Conservation (phyloP, 2,888 invertebrate species). For the Dysmachus trigonus region DNA sequence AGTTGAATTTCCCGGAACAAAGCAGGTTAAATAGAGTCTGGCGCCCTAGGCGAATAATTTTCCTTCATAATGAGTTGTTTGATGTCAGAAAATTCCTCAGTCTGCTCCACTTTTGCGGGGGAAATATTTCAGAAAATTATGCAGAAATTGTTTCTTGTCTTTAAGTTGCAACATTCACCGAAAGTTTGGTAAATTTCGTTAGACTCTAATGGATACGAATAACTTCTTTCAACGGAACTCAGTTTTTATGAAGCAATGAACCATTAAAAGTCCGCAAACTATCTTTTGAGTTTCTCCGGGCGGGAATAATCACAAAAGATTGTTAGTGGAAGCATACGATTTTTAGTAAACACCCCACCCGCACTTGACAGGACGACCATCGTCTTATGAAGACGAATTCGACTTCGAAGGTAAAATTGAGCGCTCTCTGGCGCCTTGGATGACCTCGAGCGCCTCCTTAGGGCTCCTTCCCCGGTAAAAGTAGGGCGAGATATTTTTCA, state of each 20-base stretch:
- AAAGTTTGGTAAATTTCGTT: background rate
- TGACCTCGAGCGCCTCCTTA: background rate
- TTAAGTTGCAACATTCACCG: background rate
- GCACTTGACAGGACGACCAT: background rate
- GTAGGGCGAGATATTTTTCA: background rate
- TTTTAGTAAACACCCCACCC: background rate
- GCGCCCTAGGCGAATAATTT: background rate
- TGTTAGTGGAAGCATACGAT: background rate
- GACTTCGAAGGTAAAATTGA: background rate
- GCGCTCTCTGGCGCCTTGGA: background rate
- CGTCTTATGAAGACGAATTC: background rate
- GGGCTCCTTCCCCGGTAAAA: background rate
- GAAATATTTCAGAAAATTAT: background rate
- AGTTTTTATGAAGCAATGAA: background rate
- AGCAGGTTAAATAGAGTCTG: background rate
- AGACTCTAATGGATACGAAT: background rate
- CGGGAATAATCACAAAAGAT: background rate
- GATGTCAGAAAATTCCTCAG: background rate
- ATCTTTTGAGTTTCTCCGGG: background rate
- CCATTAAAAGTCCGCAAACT: conserved; percentile 19
- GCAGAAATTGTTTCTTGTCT: background rate
- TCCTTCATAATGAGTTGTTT: background rate
- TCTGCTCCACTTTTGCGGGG: background rate
- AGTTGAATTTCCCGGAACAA: background rate
- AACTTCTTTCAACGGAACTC: background rate